phyloP scores from a whole-genome alignment of 2,113 vertebrate genomes.

The Rissa tridactyla region DNA sequence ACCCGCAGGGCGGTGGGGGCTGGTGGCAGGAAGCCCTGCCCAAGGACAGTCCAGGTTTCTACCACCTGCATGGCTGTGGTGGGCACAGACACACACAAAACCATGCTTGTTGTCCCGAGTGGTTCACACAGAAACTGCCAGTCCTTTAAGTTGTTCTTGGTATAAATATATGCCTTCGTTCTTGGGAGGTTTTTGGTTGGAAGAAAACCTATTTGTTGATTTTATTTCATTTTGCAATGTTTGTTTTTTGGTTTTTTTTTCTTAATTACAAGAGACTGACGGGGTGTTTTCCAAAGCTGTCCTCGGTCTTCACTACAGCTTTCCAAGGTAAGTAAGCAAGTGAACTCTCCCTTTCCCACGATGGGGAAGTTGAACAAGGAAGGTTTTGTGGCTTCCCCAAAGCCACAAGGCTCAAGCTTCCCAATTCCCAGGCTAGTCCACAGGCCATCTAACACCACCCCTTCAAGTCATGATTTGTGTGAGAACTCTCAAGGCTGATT shows the following conservation, averaged over 20 bases:
- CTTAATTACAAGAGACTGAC: background rate
- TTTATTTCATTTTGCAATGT: background rate
- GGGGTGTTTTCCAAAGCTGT: background rate
- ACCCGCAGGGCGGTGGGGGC: accelerated
- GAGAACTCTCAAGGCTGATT: background rate
- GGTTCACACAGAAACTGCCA: background rate
- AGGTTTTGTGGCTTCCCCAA: background rate
- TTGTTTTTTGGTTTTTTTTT: accelerated
- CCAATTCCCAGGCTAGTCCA: background rate
- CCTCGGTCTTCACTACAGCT: background rate
- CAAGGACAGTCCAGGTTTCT: accelerated
- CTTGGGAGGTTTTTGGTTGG: background rate
- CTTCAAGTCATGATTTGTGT: background rate
- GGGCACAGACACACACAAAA: background rate
- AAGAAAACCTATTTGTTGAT: background rate
- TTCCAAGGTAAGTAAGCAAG: accelerated
- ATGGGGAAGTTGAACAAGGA: background rate
- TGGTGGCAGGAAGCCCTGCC: background rate
- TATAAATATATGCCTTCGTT: background rate
- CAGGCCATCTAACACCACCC: accelerated
- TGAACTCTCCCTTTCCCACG: background rate
- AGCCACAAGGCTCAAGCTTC: background rate
- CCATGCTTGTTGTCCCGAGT: background rate
- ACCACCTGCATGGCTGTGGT: background rate
- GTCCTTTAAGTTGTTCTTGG: background rate